Base-by-base conservation (phyloP, 2,113 vertebrate species). In the Rhinogobius similis region DNA sequence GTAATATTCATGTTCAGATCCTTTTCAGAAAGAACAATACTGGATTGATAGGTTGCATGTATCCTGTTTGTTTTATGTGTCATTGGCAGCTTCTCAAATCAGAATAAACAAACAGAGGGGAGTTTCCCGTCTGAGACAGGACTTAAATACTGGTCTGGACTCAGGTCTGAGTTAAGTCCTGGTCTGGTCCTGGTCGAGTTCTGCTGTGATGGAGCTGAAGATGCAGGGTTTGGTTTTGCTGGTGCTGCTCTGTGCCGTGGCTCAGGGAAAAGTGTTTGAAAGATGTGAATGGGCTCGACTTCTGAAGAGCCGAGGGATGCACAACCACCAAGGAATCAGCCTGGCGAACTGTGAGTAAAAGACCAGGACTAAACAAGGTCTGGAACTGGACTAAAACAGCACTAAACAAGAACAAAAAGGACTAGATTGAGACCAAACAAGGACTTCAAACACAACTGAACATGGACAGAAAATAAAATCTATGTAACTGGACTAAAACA, bases 231-330 rank as follows among this genome's bases (percentile, higher is more conserved):
- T 41, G 39, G 39, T 41, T 10, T 41, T 41, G 39, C 39, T 41
- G 39, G 39, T 41, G 39, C 39, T 41, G 39, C 39, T 55, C 23
- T 55, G 52, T 16, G 52, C 52, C 6, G 52, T 55, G 52, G 52
- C 52, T 5, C 23, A 55, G 23, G 52, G 52, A 13, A 55, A 14
- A 55, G 23, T 55, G 4, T 55, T 26, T 14, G 13, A 6, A 0
- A 55, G 52, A 55, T 55, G 52, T 55, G 23, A 55, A 14, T 55
- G 52, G 52, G 52, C 52, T 23, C 23, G 23, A 26, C 50, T 55
- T 14, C 24, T 55, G 23, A 55, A 55, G 52, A 55, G 23, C 5
- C 12, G 12, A 14, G 23, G 52, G 5, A 55, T 55, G 52, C 4
- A 24, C 23, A 26, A 55, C 23, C 13, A 14, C 23, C 1, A 3